Evolutionary conservation across 2,888 invertebrate species (phyloP), one percentile per base, ranked within the genome.

Genomic region (Noctua janthe): DNA sequence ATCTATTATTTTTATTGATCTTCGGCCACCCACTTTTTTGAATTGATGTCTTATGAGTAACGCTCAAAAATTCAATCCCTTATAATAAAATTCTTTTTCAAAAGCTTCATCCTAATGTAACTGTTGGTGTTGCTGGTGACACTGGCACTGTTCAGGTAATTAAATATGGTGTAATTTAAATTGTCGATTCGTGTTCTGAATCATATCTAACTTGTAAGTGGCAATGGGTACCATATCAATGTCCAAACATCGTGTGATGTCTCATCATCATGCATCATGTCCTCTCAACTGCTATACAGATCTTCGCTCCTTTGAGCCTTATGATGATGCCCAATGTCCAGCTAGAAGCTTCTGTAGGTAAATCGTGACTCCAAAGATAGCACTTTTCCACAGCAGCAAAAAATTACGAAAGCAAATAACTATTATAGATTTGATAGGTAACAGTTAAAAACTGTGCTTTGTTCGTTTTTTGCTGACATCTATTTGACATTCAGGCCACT

Each of bases 371-470:
- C 20, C 59, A 70, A 73, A 17, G 54, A 71, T 47, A n/a, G 43
- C 8, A 72, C 47, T 62, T 76, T 78, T 71, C 64, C 35, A 15
- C 62, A 43, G 49, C 51, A 49, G 69, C 35, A 86, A 80, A 88
- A 80, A 72, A 78, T 67, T 11, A 23, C 15, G 43, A 67, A 49
- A 62, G 39, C 75, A 56, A 74, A 79, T 75, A 66, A 76, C 62
- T n/a, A 74, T 72, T 74, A 78, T 84, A 13, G 54, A 78, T 86
- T 83, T 64, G 54, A 79, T 79, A 67, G 39, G 64, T 76, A 76
- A 89, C 87, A 81, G 87, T 89, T 81, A 74, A 78, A 76, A 85
- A 81, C 82, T 73, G 82, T 78, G 74, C 81, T 79, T 88, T 82
- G 84, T 85, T 76, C 67, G 72, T 69, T 82, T 89, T 88, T 89